Percentiles rank a stretch among this genome's conserved stretches.
phyloP scores from a whole-genome alignment of 2,113 vertebrate genomes.

The Mustela nigripes region DNA sequence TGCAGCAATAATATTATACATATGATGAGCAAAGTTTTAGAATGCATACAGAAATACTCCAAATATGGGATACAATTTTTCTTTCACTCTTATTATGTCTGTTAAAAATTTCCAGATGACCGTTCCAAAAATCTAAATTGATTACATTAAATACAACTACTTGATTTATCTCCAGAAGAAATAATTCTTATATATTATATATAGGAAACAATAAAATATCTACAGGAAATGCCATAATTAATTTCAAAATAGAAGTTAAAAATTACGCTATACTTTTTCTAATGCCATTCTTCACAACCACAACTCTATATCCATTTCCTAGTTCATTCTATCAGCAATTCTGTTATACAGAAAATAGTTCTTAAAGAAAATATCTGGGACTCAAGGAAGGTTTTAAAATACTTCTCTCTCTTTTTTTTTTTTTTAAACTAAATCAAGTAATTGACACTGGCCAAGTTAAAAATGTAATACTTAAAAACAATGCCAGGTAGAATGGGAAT shows the following conservation, averaged over 20 bases:
- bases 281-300: not conserved
- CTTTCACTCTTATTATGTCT: slow-evolving; percentile 32
- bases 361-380: slow-evolving; percentile 1
- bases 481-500: not conserved
- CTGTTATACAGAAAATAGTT: slow-evolving; percentile 6
- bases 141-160: slow-evolving; percentile 15
- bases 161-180: slow-evolving; percentile 33
- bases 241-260: slow-evolving; percentile 38
- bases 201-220: not conserved
- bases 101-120: slow-evolving; percentile 42
- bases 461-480: slow-evolving; percentile 39
- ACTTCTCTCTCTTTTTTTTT: not conserved
- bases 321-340: slow-evolving; percentile 22
- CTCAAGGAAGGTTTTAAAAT: not conserved
- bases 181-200: not conserved
- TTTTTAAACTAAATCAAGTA: not conserved
- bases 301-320: not conserved
- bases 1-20: slow-evolving; percentile 20
- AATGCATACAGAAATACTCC: not conserved
- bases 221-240: not conserved
- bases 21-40: not conserved
- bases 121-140: slow-evolving; percentile 12
- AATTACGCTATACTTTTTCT: slow-evolving; percentile 8
- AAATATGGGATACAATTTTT: not conserved
- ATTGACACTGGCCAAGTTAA: not conserved